Percentiles rank a stretch among this genome's conserved stretches.
Evolutionary conservation across 1,140 invertebrate species (phyloP).

Genomic region (Globodera ellingtonae): DNA sequence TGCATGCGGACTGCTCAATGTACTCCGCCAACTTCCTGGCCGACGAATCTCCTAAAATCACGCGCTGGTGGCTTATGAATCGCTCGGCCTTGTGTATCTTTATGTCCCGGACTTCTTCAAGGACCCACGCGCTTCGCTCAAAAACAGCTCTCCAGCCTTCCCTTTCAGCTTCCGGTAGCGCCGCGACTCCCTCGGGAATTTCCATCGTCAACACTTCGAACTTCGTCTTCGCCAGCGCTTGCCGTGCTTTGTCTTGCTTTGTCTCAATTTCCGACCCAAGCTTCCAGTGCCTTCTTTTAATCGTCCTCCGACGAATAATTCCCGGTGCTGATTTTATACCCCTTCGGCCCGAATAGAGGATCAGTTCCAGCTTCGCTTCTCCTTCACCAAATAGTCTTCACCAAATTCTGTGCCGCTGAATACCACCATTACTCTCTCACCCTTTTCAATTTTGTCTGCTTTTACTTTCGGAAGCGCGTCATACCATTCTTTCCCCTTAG

Average conservation of each 20-base stretch:
- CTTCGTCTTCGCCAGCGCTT: not conserved
- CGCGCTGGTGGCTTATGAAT: too few species aligned
- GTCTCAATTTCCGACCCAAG: not conserved
- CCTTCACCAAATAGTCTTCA: not conserved
- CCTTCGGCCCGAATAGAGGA: not conserved
- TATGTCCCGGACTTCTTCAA: not conserved
- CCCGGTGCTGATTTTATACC: not conserved
- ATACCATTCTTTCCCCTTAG: not conserved
- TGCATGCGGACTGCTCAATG: too few species aligned
- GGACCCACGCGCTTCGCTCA: not conserved
- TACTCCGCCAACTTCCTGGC: too few species aligned
- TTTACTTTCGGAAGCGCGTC: not conserved
- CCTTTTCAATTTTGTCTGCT: not conserved
- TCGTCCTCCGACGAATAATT: not conserved
- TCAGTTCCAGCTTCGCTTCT: not conserved
- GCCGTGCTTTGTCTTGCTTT: too few species aligned
- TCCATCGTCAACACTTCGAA: not conserved
- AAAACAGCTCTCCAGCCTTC: not conserved
- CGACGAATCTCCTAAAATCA: too few species aligned
- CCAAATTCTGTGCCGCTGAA: not conserved
- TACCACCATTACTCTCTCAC: conserved; percentile 5
- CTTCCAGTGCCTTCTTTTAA: not conserved
- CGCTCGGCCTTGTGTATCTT: too few species aligned
- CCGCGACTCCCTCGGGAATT: not conserved
- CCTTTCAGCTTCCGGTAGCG: not conserved